Evolutionary conservation across 2,888 invertebrate species (phyloP).

Genomic region (Dorcus hopei): DNA sequence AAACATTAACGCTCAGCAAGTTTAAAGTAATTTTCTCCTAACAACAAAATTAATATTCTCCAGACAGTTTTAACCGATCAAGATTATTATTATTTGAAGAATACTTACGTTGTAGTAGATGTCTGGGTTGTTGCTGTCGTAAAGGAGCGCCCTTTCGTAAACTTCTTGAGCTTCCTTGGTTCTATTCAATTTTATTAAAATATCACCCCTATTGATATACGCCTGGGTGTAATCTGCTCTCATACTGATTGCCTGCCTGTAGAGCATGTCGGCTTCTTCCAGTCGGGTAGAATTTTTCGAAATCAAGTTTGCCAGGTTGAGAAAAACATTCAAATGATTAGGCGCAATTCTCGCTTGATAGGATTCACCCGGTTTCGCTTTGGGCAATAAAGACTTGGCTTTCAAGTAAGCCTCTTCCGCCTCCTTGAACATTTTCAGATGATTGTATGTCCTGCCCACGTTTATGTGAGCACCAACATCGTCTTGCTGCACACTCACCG

Average conservation of each 20-base stretch:
- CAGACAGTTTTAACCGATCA: not conserved
- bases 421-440: constrained; percentile 80
- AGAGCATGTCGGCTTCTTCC: constrained; percentile 91
- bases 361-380: constrained; percentile 88
- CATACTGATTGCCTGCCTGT: constrained; percentile 96
- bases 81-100: not conserved
- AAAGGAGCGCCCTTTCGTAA: constrained; percentile 87
- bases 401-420: constrained; percentile 90
- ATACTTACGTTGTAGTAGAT: constrained; percentile 88
- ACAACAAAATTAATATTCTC: no score
- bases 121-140: constrained; percentile 91
- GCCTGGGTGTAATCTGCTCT: constrained; percentile 93
- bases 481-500: constrained; percentile 89
- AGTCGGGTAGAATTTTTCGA: constrained; percentile 88
- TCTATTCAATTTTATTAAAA: constrained; percentile 90
- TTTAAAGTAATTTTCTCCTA: no score
- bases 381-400: constrained; percentile 85
- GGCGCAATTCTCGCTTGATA: constrained; percentile 96
- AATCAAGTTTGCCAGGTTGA: constrained; percentile 91
- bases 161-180: constrained; percentile 93
- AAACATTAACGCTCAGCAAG: no score
- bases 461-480: constrained; percentile 97
- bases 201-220: constrained; percentile 95
- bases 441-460: constrained; percentile 92
- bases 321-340: constrained; percentile 92